A percentile compares a stretch with the other conserved stretches of the same genome.
Evolutionary conservation across 2,797 vertebrate species (phyloP).

Genomic region (Eulemur mongoz): DNA sequence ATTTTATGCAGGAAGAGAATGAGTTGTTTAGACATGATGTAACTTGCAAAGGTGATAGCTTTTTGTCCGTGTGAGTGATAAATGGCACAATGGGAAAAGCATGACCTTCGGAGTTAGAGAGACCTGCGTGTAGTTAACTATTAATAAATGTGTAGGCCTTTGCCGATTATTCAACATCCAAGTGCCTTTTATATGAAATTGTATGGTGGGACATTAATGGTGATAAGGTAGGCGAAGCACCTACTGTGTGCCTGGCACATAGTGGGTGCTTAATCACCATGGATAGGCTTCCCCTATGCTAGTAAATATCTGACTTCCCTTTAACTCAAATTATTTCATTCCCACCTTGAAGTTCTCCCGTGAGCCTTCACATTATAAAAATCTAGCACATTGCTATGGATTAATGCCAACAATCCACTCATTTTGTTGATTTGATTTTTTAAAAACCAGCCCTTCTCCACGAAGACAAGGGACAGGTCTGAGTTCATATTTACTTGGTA

Average conservation of each 20-base stretch:
- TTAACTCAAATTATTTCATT: not conserved
- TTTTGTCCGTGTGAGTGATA: not conserved
- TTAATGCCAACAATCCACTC: not conserved
- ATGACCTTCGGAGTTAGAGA: not conserved
- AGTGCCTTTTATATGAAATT: not conserved
- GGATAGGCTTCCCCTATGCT: not conserved
- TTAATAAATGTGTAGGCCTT: not conserved
- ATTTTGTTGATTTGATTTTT: constrained; percentile 3
- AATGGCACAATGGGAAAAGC: not conserved
- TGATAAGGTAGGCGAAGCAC: not conserved
- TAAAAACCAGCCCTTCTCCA: not conserved
- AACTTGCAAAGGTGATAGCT: not conserved
- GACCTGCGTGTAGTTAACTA: not conserved
- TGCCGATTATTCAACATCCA: not conserved
- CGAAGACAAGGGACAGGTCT: not conserved
- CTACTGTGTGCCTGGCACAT: not conserved
- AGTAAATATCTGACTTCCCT: not conserved
- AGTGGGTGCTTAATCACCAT: not conserved
- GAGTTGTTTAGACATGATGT: not conserved
- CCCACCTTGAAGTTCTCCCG: not conserved
- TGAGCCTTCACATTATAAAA: constrained; percentile 4
- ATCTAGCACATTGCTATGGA: not conserved
- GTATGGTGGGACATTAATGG: not conserved
- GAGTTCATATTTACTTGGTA: constrained; percentile 7
- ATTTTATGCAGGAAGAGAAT: not conserved